A percentile compares a stretch with the other conserved stretches of the same genome.
Conservation (phyloP, 2,113 vertebrate genomes). For the Calidris pugnax region DNA sequence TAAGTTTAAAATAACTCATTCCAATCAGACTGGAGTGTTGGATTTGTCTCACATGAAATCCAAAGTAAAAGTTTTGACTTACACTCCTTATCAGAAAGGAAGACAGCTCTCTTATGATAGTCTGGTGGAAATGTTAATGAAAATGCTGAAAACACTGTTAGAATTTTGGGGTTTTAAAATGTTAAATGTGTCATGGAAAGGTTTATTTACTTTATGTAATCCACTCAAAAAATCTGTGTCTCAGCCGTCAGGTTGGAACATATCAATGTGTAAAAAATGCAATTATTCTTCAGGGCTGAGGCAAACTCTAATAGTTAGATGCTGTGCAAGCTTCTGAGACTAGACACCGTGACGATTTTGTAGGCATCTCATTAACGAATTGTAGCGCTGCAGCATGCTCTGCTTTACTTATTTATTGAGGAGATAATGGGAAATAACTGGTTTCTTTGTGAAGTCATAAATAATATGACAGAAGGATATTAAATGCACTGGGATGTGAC, state of each 20-base stretch:
- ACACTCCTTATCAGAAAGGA: background rate
- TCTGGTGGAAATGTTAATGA: background rate
- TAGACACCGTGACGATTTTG: conserved; percentile 75
- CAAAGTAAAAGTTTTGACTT: background rate
- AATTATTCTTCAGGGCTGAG: conserved; percentile 69
- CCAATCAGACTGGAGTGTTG: background rate
- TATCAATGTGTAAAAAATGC: conserved; percentile 71
- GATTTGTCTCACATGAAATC: background rate
- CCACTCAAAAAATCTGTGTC: conserved; percentile 46
- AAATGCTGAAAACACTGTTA: background rate
- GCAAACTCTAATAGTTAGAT: conserved; percentile 63
- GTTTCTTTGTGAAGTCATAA: conserved; percentile 81
- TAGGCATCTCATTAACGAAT: conserved; percentile 79
- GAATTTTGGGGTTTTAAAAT: background rate
- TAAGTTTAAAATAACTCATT: background rate
- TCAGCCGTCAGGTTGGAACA: conserved; percentile 53
- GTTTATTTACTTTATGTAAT: conserved; percentile 52
- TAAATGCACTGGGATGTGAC: conserved; percentile 81
- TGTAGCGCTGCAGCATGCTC: conserved; percentile 71
- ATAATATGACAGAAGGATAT: conserved; percentile 80
- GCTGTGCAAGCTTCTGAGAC: conserved; percentile 69
- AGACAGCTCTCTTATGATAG: background rate
- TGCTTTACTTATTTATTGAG: conserved; percentile 82
- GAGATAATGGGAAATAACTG: conserved; percentile 82
- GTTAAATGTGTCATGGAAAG: conserved; percentile 28